These are phyloP conservation scores for Sphaerodactylus townsendi DNA, from an alignment of 2,113 vertebrate species.

Conservation along the genomic window DNA sequence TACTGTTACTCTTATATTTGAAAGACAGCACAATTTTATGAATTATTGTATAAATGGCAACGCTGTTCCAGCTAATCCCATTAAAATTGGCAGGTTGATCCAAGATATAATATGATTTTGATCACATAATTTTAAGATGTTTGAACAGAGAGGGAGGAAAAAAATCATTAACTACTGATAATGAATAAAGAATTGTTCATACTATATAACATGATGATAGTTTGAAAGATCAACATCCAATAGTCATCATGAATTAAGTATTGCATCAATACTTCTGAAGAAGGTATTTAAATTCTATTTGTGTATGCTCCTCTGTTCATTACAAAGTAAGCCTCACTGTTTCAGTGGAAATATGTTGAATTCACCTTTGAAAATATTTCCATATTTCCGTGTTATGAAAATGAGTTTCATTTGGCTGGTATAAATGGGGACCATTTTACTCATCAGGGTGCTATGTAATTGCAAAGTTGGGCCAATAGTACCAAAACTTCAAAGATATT, in stretches of 20 bases:
- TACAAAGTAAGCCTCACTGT: slow-evolving; percentile 3
- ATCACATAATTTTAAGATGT: neutral
- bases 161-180: neutral
- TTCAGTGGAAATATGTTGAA: neutral
- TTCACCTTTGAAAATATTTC: neutral
- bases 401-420: no score
- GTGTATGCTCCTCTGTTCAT: neutral
- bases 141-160: neutral
- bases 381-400: neutral
- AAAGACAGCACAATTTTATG: neutral
- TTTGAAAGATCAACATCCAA: neutral
- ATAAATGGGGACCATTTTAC: no score
- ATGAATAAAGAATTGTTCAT: neutral
- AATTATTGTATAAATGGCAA: neutral
- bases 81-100: neutral
- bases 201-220: neutral
- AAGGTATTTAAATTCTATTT: neutral
- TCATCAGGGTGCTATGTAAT: no score
- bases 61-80: neutral
- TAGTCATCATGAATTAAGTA: neutral
- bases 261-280: neutral
- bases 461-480: no score
- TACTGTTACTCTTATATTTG: neutral
- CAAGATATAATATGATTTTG: neutral
- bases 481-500: no score